A percentile compares a stretch with the other conserved stretches of the same genome.
Conservation (phyloP, 2,113 vertebrate genomes). For the Percina caprodes region DNA sequence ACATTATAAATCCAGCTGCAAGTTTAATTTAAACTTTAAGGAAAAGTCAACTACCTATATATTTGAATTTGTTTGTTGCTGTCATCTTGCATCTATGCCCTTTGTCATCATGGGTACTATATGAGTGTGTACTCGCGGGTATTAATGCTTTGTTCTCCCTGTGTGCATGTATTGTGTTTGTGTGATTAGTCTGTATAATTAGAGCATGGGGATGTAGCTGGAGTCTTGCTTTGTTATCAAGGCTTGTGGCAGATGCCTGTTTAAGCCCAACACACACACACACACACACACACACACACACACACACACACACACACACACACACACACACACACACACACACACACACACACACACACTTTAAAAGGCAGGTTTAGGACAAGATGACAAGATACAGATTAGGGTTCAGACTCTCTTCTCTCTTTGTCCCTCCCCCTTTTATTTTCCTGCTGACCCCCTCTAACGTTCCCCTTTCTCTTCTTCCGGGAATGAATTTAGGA, state of each 20-base stretch:
- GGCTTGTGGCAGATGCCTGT: slow-evolving; percentile 69
- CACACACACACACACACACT: slow-evolving; percentile 8
- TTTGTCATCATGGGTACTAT: slow-evolving; percentile 13
- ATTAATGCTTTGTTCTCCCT: slow-evolving; percentile 1
- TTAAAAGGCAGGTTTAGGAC: background rate
- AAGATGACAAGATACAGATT: slow-evolving; percentile 45
- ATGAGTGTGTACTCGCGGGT: background rate
- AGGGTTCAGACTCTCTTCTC: slow-evolving; percentile 29
- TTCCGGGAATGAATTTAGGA: slow-evolving; percentile 3
- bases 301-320: slow-evolving; percentile 9
- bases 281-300: slow-evolving; percentile 6
- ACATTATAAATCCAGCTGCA: background rate
- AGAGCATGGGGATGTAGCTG: slow-evolving; percentile 61
- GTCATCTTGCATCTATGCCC: background rate
- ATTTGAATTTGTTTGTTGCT: background rate
- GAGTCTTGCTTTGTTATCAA: slow-evolving; percentile 60
- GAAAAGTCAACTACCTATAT: background rate
- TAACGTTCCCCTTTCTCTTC: background rate
- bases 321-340: slow-evolving; percentile 22
- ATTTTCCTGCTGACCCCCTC: slow-evolving; percentile 8
- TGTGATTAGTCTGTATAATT: slow-evolving; percentile 71
- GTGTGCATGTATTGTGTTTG: slow-evolving; percentile 37
- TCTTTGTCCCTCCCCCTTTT: slow-evolving; percentile 13
- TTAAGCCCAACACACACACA: slow-evolving; percentile 41
- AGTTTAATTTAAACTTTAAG: background rate